Conservation (phyloP, 1,140 invertebrate species). For the Pinna nobilis region DNA sequence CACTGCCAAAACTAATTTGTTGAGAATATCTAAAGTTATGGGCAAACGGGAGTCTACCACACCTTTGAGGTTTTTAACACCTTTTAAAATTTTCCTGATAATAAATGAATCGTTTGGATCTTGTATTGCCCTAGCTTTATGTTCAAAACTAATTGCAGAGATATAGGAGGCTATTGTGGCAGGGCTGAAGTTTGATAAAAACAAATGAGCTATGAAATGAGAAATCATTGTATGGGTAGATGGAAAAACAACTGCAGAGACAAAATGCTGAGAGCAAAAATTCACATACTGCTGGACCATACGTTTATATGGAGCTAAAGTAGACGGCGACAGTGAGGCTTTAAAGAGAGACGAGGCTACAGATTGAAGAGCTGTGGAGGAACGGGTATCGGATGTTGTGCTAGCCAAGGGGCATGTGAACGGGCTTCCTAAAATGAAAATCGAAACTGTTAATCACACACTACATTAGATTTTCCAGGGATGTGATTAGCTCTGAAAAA, state of each 20-base stretch:
- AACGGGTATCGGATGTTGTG: too few relatives aligned
- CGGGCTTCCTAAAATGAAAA: too few relatives aligned
- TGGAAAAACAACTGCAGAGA: background rate
- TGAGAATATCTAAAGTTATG: background rate
- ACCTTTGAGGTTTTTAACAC: background rate
- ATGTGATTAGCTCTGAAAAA: constrained; percentile 23
- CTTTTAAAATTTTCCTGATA: background rate
- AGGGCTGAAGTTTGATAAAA: background rate
- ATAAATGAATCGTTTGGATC: background rate
- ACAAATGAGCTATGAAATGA: background rate
- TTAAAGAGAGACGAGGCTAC: too few relatives aligned
- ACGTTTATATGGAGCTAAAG: too few relatives aligned
- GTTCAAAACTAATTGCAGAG: background rate
- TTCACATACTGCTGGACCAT: too few relatives aligned
- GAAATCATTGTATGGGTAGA: background rate
- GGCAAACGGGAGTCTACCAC: background rate
- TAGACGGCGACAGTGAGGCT: too few relatives aligned
- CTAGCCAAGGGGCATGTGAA: too few relatives aligned
- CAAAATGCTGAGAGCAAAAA: too few relatives aligned
- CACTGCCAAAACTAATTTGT: background rate
- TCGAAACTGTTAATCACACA: too few relatives aligned
- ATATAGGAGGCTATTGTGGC: background rate
- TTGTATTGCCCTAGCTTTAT: background rate
- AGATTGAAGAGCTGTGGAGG: too few relatives aligned
- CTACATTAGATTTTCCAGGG: background rate